Percentiles rank a stretch among this genome's conserved stretches.
Evolutionary conservation across 2,888 invertebrate genomes (phyloP).

Genomic region (Pyrrhosoma nymphula): DNA sequence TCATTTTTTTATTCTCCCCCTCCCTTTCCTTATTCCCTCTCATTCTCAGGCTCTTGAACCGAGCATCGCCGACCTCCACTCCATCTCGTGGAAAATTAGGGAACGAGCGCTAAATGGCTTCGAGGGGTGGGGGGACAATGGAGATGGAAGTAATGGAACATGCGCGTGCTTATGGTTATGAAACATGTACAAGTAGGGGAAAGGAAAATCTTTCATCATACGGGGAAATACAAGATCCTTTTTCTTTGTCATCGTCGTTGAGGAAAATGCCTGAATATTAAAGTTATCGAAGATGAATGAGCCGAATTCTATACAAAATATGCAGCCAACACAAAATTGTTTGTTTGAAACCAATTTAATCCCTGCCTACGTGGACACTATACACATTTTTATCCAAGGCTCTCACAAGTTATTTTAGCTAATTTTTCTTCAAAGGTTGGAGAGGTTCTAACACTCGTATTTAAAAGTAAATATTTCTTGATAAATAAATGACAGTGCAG

Average conservation of each 20-base stretch:
- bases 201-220: not conserved
- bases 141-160: not conserved
- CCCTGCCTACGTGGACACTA: too few relatives aligned
- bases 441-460: too few relatives aligned
- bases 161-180: not conserved
- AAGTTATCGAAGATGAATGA: too few relatives aligned
- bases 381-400: too few relatives aligned
- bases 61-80: not conserved
- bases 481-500: too few relatives aligned
- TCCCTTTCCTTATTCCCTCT: not conserved
- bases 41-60: not conserved
- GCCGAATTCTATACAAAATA: too few relatives aligned
- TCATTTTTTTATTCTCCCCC: not conserved
- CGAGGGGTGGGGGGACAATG: not conserved
- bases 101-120: not conserved
- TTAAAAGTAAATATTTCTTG: too few relatives aligned
- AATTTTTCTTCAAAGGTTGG: too few relatives aligned
- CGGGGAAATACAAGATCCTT: not conserved
- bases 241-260: not conserved
- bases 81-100: not conserved
- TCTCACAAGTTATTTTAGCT: too few relatives aligned
- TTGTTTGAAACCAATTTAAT: too few relatives aligned
- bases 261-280: not conserved
- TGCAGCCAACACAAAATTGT: too few relatives aligned
- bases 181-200: not conserved